Evolutionary conservation across 2,888 invertebrate species (phyloP).

Genomic region (Syrphus vitripennis): DNA sequence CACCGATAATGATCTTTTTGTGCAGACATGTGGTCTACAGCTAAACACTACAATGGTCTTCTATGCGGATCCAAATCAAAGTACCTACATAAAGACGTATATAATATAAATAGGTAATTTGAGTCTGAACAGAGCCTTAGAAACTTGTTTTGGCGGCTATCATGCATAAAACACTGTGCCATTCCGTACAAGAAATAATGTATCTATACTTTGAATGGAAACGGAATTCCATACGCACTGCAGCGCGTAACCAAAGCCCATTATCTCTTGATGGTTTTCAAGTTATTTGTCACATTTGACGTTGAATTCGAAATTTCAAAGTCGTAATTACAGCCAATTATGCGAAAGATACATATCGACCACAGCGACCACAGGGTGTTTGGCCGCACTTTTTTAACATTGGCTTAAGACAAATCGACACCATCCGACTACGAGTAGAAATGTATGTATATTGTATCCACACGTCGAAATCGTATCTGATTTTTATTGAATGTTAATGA

Average conservation of each 20-base stretch:
- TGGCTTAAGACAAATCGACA: neutral
- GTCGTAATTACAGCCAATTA: conserved; percentile 54
- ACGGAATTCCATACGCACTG: conserved; percentile 55
- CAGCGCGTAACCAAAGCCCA: conserved; percentile 50
- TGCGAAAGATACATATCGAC: conserved; percentile 25
- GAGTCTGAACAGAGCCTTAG: neutral
- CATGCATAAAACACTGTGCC: neutral
- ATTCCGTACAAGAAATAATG: neutral
- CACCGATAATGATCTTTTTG: conserved; percentile 54
- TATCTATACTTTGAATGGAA: conserved; percentile 12
- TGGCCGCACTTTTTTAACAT: conserved; percentile 6
- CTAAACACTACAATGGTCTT: neutral
- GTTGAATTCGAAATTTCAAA: conserved; percentile 49
- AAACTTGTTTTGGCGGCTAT: conserved; percentile 38
- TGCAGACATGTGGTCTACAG: conserved; percentile 61
- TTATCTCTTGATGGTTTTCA: conserved; percentile 42
- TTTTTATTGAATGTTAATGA: neutral
- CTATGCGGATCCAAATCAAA: neutral
- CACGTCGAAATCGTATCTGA: neutral
- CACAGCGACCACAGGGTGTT: neutral
- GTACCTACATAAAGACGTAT: neutral
- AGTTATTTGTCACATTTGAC: conserved; percentile 66
- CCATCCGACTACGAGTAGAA: neutral
- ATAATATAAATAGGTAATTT: neutral
- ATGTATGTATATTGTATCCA: neutral